Percentiles rank a stretch among this genome's conserved stretches.
These are phyloP conservation scores for Drosophila jambulina DNA, from an alignment of 1,140 invertebrate genomes.

Conservation along the genomic window DNA sequence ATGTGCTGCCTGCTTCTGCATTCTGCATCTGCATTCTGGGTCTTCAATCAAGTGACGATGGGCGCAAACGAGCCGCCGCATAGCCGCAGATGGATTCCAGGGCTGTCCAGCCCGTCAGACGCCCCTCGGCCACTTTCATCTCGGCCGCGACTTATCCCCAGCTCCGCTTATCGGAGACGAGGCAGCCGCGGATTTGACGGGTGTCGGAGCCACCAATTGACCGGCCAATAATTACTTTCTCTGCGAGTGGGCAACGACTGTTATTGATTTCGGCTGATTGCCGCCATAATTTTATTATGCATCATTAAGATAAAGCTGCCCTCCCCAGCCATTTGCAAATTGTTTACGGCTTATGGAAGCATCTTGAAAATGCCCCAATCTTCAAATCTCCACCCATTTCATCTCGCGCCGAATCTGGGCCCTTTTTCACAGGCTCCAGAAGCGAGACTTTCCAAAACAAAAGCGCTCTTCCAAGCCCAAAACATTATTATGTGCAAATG, in stretches of 20 bases:
- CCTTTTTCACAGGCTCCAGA: slow-evolving; percentile 55
- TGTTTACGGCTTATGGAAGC: slow-evolving; percentile 56
- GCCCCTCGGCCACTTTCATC: slow-evolving; percentile 68
- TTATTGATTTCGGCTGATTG: slow-evolving; percentile 80
- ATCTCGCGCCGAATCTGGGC: slow-evolving; percentile 32
- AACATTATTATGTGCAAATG: slow-evolving; percentile 72
- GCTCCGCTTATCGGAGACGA: slow-evolving; percentile 62
- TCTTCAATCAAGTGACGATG: slow-evolving; percentile 79
- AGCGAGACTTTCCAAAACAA: slow-evolving; percentile 68
- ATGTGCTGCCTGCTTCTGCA: slow-evolving; percentile 81
- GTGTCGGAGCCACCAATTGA: slow-evolving; percentile 59
- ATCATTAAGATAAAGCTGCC: slow-evolving; percentile 74
- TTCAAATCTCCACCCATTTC: slow-evolving; percentile 41
- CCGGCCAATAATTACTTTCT: slow-evolving; percentile 77
- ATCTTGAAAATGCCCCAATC: slow-evolving; percentile 34
- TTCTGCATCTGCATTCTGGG: slow-evolving; percentile 69
- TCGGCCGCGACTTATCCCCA: slow-evolving; percentile 55
- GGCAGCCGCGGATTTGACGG: slow-evolving; percentile 43
- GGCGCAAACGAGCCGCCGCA: slow-evolving; percentile 60
- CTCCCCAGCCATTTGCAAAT: slow-evolving; percentile 67
- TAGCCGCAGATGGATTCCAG: slow-evolving; percentile 45
- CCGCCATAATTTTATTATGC: slow-evolving; percentile 76
- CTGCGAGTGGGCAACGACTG: slow-evolving; percentile 54
- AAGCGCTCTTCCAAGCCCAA: slow-evolving; percentile 18
- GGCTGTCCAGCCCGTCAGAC: slow-evolving; percentile 47